Percentiles rank a stretch among this genome's conserved stretches.
phyloP scores from a whole-genome alignment of 1,140 invertebrate species.

The Drosophila setifemur region DNA sequence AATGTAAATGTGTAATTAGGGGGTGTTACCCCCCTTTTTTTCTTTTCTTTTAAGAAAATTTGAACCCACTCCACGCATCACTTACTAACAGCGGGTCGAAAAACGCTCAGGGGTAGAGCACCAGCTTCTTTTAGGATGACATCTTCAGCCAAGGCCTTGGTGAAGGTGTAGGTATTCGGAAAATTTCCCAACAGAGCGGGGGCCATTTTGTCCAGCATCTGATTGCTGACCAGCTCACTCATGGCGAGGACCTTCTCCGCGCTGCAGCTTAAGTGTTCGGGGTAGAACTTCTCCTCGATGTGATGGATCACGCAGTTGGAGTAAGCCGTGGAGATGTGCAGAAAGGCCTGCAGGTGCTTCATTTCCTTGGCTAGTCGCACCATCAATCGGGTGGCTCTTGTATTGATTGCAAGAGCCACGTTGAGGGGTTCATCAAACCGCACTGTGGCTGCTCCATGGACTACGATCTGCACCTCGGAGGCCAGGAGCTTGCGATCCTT shows the following conservation, averaged over 20 bases:
- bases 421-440: slow-evolving; percentile 90
- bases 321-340: slow-evolving; percentile 90
- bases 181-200: slow-evolving; percentile 87
- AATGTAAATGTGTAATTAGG: slow-evolving; percentile 62
- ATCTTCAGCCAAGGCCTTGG: slow-evolving; percentile 91
- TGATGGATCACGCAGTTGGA: slow-evolving; percentile 85
- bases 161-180: slow-evolving; percentile 93
- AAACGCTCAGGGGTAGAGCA: slow-evolving; percentile 88
- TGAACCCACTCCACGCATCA: too few relatives aligned
- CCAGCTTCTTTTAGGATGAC: slow-evolving; percentile 85
- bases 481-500: slow-evolving; percentile 82
- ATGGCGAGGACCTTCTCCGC: slow-evolving; percentile 86
- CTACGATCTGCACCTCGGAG: slow-evolving; percentile 86
- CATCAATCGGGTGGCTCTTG: slow-evolving; percentile 84
- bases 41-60: neutral
- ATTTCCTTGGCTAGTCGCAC: slow-evolving; percentile 86
- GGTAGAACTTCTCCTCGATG: slow-evolving; percentile 89
- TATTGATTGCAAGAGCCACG: slow-evolving; percentile 85
- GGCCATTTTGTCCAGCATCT: slow-evolving; percentile 86
- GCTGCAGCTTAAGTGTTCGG: slow-evolving; percentile 84
- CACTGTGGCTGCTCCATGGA: slow-evolving; percentile 94
- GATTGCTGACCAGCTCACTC: slow-evolving; percentile 82
- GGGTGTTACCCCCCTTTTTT: too few relatives aligned
- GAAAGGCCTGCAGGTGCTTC: slow-evolving; percentile 85
- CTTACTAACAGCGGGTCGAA: slow-evolving; percentile 88